Base-by-base conservation (phyloP, 2,113 vertebrate genomes). In the Mungos mungo region DNA sequence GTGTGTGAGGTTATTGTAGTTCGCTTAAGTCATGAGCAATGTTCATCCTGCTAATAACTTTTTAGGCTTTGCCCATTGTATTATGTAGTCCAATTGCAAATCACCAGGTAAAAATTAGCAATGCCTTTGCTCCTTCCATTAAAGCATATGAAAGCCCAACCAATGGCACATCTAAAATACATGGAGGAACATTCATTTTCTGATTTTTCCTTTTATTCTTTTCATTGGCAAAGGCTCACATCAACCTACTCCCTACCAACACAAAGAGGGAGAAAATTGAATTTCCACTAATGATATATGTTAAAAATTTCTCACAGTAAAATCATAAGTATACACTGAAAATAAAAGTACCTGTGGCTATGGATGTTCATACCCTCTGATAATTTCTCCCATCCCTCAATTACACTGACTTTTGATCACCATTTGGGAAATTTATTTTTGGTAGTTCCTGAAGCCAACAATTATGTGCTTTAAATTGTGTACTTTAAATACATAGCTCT, bases 351-450 rank as follows among this genome's bases (percentile, higher is more conserved):
- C 18, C 2, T 2, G 31, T 86, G 84, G 41, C 27, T 21, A 74
- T 29, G 19, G 41, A 66, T 77, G n/a, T 4, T 66, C 11, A 60
- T 77, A 47, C 14, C n/a, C 60, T 63, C 92, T 88, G 50, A 80
- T 92, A 33, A n/a, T 95, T 90, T 93, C 29, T n/a, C 25, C 63
- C 31, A 92, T 41, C 63, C 31, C 38, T 93, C 80, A 95, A 80
- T 95, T 93, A 69, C 7, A 45, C 19, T 85, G 84, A 87, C 33
- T 96, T 97, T 85, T 95, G 72, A 87, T 92, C 4, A 1, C 31
- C 69, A 72, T 87, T 95, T 96, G 94, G 88, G 90, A 96, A 94
- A 97, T 97, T 83, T 80, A 96, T 96, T 92, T 97, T 76, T 21
- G 88, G 63, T 92, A 45, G 83, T 88, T 80, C 84, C 74, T 85